Base-by-base conservation (phyloP, 2,797 vertebrate genomes). In the Enteromius argenteus region DNA sequence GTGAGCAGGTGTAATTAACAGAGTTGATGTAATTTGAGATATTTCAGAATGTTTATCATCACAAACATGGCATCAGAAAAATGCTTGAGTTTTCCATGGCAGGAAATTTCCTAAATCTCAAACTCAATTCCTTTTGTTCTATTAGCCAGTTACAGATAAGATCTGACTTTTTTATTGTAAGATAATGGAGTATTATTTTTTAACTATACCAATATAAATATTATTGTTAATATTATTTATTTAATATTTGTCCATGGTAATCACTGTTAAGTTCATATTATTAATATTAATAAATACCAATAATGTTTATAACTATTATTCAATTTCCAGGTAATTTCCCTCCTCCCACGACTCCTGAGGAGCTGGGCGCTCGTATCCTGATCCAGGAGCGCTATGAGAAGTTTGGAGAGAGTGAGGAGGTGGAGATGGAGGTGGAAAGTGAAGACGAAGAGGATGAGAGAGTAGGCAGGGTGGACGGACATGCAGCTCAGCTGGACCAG, bases 351-450 rank as follows among this genome's bases (percentile, higher is more conserved):
- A 99, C 96, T 53, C 98, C 98, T 0, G 98, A 99, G 90, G 98
- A 99, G 87, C 88, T 99, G 27, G 98, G 98, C 0, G 98, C 98
- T 87, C 97, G 98, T 42, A 99, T 99, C 91, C 95, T 99, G 53
- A 99, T 99, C 90, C 98, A 99, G 85, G 98, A 99, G 85, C 97
- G 98, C 80, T 99, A 99, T 0, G 98, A 99, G 93, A 99, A 99
- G 91, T 99, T 97, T 87, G 98, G 98, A 15, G 98, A 99, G 92
- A 99, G 98, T 2, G 98, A 99, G 86, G 98, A 99, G 88, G 98
- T 99, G 0, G 98, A 99, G 90, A 99, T 99, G 98, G 98, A 99
- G 91, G 98, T 99, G 0, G 98, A 99, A 87, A 99, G 98, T 66
- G 98, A 99, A 64, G 97, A 99, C 71, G 98, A 99, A 19, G 97